Evolutionary conservation across 2,888 invertebrate species (phyloP), one percentile per base, ranked within the genome.

Genomic region (Quadroppia sp.): DNA sequence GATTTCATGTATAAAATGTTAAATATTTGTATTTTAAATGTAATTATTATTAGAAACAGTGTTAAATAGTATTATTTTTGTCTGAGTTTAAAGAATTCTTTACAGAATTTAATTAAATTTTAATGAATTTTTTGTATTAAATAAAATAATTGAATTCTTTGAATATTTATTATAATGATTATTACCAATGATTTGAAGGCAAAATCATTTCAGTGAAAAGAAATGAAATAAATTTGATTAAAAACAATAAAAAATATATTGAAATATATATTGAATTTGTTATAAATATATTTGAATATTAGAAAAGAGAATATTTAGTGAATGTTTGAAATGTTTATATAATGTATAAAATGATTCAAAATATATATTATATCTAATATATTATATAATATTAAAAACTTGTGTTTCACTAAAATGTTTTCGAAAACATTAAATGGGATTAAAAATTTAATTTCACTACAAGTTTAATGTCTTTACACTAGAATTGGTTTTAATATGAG

Each of bases 381-480:
- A 45, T 59, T 32, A 20, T 9, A 59, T 30, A 20, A n/a, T 20
- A 50, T 50, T 59, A 30, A 30, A 56, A 59, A 59, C 59, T 59
- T 30, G 59, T 59, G 59, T 59, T 59, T 6, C 59, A 59, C 6
- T 32, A 59, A 30, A 59, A 15, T 59, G 17, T 6, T 32, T 32
- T 3, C 28, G 20, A 59, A 59, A n/a, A n/a, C n/a, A n/a, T 59
- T 59, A 59, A 59, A 59, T 28, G 28, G 7, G 56, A 32, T 30
- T 28, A 15, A 59, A 59, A 59, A 59, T 59, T 28, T 13, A 59
- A 59, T 59, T 59, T 59, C 15, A 1, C 59, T 15, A 59, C 30
- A 17, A 59, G 30, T 59, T 59, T 28, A 59, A 59, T 59, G 59
- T 59, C 20, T 50, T 50, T 59, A 59, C 59, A 59, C 59, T n/a